Base-by-base conservation (phyloP, 1,140 invertebrate genomes). In the Apis florea region DNA sequence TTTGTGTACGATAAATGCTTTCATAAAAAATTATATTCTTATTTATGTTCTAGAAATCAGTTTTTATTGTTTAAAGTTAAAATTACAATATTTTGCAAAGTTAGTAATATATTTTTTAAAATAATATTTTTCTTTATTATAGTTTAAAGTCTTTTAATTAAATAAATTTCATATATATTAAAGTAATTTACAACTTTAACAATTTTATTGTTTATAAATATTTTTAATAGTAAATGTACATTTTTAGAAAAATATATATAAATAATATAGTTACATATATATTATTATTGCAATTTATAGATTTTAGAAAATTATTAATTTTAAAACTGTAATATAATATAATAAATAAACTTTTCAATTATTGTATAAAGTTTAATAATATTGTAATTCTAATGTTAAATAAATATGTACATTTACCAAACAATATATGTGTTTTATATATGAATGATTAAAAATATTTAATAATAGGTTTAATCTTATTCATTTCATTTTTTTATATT, bases 21-120 rank as follows among this genome's bases (percentile, higher is more conserved):
- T 26, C 15, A 67, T 24, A 56, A 8, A 56, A 79, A 79, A 72
- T 53, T 53, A 72, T 63, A 71, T 26, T 70, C 31, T 66, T 17
- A 4, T 15, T 54, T 17, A 17, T 11, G 15, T 67, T 15, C 9
- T n/a, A 31, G 17, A 68, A 11, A 54, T 15, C 64, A 53, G 21
- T 66, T 58, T 15, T 15, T 47, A 5, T 71, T 79, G 21, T n/a
- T n/a, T 66, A 40, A 6, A 40, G 0, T 40, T 40, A 40, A 40
- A 40, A 40, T 17, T 47, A 47, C 4, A 54, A 0, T 49, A 21
- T 53, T 19, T 49, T 72, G 21, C 11, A 71, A 47, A 79, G 54
- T 64, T 59, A 64, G 54, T 59, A 21, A 63, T 26, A 15, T 15
- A 56, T 5, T 58, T 10, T 2, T 59, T 59, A 53, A 21, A 40